Conservation (phyloP, 2,113 vertebrate species). For the Nymphicus hollandicus region DNA sequence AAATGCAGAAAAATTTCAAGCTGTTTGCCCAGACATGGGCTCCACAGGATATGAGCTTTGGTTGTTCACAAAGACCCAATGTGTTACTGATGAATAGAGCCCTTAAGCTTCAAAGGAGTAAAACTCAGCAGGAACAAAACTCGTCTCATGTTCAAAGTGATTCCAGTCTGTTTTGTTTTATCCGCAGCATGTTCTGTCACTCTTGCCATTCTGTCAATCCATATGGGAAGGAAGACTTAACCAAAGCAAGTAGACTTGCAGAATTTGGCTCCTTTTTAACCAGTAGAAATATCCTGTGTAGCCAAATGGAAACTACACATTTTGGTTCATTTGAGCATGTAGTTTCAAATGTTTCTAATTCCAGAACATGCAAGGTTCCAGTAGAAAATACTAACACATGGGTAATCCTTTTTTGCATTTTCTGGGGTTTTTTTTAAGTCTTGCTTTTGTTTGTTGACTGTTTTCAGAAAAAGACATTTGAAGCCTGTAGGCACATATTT, state of each 20-base stretch:
- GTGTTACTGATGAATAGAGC: neutral
- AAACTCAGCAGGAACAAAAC: neutral
- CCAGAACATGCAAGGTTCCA: neutral
- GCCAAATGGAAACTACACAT: neutral
- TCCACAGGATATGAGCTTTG: neutral
- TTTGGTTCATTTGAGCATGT: neutral
- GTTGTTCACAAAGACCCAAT: neutral
- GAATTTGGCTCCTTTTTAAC: neutral
- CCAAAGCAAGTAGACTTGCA: neutral
- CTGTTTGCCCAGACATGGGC: neutral
- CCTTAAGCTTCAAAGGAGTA: neutral
- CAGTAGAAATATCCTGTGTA: neutral
- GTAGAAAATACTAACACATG: neutral
- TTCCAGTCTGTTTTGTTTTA: neutral
- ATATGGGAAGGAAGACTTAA: neutral
- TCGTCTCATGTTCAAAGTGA: neutral
- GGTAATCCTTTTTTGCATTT: neutral
- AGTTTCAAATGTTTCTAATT: neutral
- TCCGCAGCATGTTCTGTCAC: neutral
- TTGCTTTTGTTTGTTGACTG: neutral
- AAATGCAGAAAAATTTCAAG: neutral
- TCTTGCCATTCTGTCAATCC: neutral
- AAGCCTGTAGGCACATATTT: conserved; percentile 7
- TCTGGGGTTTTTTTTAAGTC: neutral
- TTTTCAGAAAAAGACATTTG: neutral